Base-by-base conservation (phyloP, 2,888 invertebrate genomes). In the Crioceris asparagi region DNA sequence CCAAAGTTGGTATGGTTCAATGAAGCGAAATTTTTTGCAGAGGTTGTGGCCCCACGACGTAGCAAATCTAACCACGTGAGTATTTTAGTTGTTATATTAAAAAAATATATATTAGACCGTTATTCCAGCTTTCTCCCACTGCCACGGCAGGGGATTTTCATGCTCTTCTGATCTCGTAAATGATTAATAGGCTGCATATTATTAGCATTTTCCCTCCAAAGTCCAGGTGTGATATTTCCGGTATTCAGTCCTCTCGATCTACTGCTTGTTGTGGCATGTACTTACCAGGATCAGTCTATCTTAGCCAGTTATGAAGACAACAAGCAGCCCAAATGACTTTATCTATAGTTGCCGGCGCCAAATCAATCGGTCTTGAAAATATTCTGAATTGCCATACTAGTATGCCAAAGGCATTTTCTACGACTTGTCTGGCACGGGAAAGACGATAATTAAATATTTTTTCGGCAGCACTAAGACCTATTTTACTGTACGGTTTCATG, bases 1-100 rank as follows among this genome's bases (percentile, higher is more conserved):
- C 62, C 63, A 1, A 55, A 47, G 45, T 49, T 52, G 48, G 44
- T 45, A 43, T 50, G 55, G 50, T 53, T 54, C 48, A 21, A 47
- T 11, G 32, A 32, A 12, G 32, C 32, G 36, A 40, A 25, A 33
- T 29, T 12, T 29, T 14, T 29, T 11, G 15, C 10, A 14, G 29
- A 29, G 29, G 29, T 15, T 29, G 15, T 29, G 29, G 15, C 29
- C 10, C n/a, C 8, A 29, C n/a, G 15, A 29, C n/a, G 29, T 15
- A 29, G 29, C 15, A 29, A 11, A 8, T 29, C 29, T 12, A 29
- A 29, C 14, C 14, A 12, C 12, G 29, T 29, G 15, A 29, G 29
- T 29, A 29, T 12, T 12, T 14, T 29, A 14, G 10, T 12, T 29
- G 2, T 10, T 12, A 10, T 29, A 15, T 29, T 11, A 29, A 29